These are phyloP conservation scores for Aptenodytes forsteri DNA, from an alignment of 2,113 vertebrate species.

Conservation along the genomic window DNA sequence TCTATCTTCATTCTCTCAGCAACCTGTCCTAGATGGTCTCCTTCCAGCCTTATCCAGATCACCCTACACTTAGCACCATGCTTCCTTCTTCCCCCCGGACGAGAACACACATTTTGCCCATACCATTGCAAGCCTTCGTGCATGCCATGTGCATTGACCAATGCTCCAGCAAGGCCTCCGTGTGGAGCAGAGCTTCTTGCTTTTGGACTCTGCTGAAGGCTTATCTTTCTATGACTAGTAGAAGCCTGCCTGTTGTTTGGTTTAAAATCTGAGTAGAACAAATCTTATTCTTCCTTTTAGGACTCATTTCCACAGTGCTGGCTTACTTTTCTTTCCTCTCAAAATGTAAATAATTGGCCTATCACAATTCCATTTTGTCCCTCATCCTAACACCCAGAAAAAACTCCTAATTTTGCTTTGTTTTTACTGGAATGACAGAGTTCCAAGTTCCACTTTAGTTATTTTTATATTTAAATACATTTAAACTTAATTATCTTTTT, in stretches of 20 bases:
- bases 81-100: not conserved
- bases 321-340: not conserved
- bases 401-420: not conserved
- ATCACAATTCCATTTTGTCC: not conserved
- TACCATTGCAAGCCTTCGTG: fast-evolving
- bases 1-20: not conserved
- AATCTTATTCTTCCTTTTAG: not conserved
- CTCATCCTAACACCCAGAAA: not conserved
- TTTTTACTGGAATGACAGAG: not conserved
- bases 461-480: not conserved
- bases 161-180: fast-evolving
- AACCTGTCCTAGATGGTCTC: not conserved
- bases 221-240: not conserved
- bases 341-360: not conserved
- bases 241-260: not conserved
- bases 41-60: not conserved
- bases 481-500: not conserved
- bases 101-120: not conserved
- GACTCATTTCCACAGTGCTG: not conserved
- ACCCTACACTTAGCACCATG: not conserved
- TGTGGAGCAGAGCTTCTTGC: not conserved
- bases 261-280: not conserved
- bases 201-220: not conserved
- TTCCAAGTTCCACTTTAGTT: not conserved
- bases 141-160: fast-evolving